Base-by-base conservation (phyloP, 2,113 vertebrate genomes). In the Prunella fulvescens region DNA sequence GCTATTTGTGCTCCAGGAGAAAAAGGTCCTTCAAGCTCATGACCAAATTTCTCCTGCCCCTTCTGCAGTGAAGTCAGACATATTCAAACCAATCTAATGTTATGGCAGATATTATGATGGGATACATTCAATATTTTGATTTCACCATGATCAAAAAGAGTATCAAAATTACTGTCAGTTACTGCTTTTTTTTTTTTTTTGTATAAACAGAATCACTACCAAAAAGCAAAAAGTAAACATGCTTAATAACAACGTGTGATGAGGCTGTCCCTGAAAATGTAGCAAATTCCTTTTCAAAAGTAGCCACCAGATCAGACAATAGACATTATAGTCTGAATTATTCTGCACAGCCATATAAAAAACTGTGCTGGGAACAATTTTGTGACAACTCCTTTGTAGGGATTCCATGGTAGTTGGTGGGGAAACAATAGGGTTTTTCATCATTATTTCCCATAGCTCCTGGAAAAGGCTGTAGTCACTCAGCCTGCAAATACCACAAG, bases 51-150 rank as follows among this genome's bases (percentile, higher is more conserved):
- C 39, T 91, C n/a, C 61, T 69, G 39, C 12, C 5, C 71, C 70
- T 86, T 91, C 86, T 86, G 69, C 77, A 86, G 57, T 67, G 22
- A 77, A 96, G 56, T 90, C 83, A 88, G 93, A 82, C 47, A 90
- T 54, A 28, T 28, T 96, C 78, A 96, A 95, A 95, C 54, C 48
- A 65, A 64, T 28, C 22, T 77, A 95, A 96, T 89, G 51, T 90
- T 95, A 91, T 72, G 71, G 91, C 93, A 95, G 92, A 82, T 95
- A 64, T 60, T 94, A 72, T 61, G 61, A 96, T 79, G 62, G 40
- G 47, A 71, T 94, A 65, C 44, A 92, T 74, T 95, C 76, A 95
- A 90, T 95, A 94, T 96, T 97, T 97, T 95, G 45, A 94, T 93
- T 95, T 96, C 79, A 65, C 40, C 45, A 42, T 13, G 47, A 74